Evolutionary conservation across 1,140 invertebrate genomes (phyloP), one percentile per base, ranked within the genome.

Genomic region (Drosophila sp.): DNA sequence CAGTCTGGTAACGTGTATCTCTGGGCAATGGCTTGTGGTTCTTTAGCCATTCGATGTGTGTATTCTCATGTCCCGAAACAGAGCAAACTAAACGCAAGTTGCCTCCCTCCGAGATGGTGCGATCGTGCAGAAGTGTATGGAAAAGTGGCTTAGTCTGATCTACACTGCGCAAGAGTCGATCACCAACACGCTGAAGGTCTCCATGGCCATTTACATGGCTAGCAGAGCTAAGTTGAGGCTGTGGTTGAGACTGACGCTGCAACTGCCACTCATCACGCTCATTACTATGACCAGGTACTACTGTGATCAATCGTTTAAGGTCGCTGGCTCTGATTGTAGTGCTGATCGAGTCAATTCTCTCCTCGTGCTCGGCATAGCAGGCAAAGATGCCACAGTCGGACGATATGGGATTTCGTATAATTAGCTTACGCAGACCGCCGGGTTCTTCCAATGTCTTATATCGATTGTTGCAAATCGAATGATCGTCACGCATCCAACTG

Each of bases 71-170:
- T n/a, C 96, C 96, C 57, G 98, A 94, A 1, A 98, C 94, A 65
- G 95, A 95, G 89, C 98, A 98, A 2, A 95, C 95, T n/a, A 99
- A 92, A 81, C 95, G 95, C 1, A 97, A 94, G 71, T 94, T 93
- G 29, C 95, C 95, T 7, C 95, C 95, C 82, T 95, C 95, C 0
- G 95, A 95, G 1, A 96, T 95, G 3, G 95, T 95, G 72, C 96
- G 94, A 87, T 97, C 96, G 1, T 95, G 95, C 38, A 98, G 91
- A 66, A 94, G 94, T n/a, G 95, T 96, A 41, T 96, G 96, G 91
- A 98, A 98, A 4, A 95, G 93, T 4, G 97, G 97, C 91, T 96
- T 96, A 67, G 94, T 30, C 11, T 80, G 71, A 1, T 61, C 70
- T 3, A 90, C 76, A 4, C 76, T 79, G 7, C 85, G 85, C 3